Evolutionary conservation across 2,888 invertebrate genomes (phyloP).

Genomic region (Troides oblongomaculatus): DNA sequence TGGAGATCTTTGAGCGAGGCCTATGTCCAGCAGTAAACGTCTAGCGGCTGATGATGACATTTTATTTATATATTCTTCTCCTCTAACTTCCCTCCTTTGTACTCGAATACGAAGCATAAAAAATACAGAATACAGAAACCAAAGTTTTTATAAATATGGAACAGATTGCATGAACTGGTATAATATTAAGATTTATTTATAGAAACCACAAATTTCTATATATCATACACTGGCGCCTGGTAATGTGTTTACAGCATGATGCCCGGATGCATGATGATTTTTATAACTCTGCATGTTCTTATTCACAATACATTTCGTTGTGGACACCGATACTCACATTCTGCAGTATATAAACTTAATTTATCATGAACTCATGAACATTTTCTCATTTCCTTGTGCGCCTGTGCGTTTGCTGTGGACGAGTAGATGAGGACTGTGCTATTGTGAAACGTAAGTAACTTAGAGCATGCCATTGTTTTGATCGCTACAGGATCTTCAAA

Average conservation of each 20-base stretch:
- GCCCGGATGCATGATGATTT: conserved; percentile 2
- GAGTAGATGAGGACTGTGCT: conserved; percentile 64
- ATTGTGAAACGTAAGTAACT: conserved; percentile 63
- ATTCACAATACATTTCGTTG: neutral
- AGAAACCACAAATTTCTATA: too few species aligned
- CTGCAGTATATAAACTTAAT: conserved; percentile 3
- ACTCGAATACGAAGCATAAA: too few species aligned
- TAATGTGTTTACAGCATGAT: conserved; percentile 3
- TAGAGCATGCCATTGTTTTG: conserved; percentile 42
- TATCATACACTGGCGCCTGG: too few species aligned
- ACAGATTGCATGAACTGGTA: too few species aligned
- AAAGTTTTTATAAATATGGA: too few species aligned
- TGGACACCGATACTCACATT: neutral
- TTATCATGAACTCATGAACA: conserved; percentile 25
- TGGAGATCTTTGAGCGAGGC: too few species aligned
- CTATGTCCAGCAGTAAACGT: too few species aligned
- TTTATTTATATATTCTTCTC: too few species aligned
- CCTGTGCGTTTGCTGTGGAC: conserved; percentile 39
- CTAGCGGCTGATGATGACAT: too few species aligned
- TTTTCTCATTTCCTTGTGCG: conserved; percentile 36
- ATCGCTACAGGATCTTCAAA: neutral
- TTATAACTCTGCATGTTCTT: neutral
- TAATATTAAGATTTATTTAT: too few species aligned
- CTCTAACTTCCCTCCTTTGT: too few species aligned
- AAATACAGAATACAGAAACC: too few species aligned